phyloP scores from a whole-genome alignment of 2,113 vertebrate genomes.

The Macroglossus sobrinus region DNA sequence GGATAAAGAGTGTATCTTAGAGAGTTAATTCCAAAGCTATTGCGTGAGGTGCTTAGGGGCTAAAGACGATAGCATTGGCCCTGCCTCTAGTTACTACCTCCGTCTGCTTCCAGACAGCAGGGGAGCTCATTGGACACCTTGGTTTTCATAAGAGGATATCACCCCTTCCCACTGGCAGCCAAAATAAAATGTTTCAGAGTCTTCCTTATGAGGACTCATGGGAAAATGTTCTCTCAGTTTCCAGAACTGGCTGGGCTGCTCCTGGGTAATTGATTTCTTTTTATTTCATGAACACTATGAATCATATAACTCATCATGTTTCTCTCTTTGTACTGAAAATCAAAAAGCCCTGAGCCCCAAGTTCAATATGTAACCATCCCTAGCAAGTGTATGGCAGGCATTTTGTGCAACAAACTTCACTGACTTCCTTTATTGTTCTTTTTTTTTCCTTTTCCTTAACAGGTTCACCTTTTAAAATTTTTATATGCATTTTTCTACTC shows the following conservation, averaged over 20 bases:
- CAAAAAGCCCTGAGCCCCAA: neutral
- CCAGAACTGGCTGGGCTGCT: neutral
- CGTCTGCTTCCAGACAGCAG: neutral
- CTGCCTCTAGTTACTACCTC: neutral
- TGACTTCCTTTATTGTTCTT: neutral
- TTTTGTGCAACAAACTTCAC: neutral
- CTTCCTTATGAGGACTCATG: neutral
- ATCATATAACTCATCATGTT: neutral
- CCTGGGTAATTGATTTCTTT: neutral
- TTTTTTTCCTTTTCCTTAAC: neutral
- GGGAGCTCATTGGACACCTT: neutral
- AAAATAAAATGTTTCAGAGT: conserved; percentile 20
- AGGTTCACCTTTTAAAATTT: neutral
- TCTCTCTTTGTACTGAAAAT: neutral
- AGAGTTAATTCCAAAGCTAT: neutral
- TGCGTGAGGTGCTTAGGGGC: neutral
- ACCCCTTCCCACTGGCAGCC: neutral
- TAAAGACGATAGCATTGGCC: neutral
- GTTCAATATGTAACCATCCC: neutral
- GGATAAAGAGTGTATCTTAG: neutral
- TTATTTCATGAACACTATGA: neutral
- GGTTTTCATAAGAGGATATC: neutral
- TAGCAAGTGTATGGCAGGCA: neutral
- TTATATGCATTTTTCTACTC: neutral
- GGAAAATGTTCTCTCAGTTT: conserved; percentile 18